phyloP scores from a whole-genome alignment of 1,140 invertebrate species.

The Dendroctonus ponderosae region DNA sequence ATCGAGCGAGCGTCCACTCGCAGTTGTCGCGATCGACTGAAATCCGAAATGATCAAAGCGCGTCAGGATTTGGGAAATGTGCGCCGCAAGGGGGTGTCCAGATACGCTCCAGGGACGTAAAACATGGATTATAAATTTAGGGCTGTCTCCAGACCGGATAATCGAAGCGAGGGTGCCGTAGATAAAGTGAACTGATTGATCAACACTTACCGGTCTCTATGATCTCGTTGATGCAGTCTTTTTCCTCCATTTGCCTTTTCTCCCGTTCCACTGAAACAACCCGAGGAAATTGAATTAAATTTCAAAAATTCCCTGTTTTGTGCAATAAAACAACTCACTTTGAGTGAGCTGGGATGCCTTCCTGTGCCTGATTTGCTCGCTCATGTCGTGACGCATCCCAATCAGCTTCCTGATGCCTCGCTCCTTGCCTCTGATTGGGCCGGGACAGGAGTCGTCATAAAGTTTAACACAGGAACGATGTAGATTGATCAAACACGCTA shows the following conservation, averaged over 20 bases:
- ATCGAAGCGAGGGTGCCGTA: too few relatives aligned
- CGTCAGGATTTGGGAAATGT: constrained; percentile 1
- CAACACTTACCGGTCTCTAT: constrained; percentile 45
- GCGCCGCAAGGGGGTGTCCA: constrained; percentile 3
- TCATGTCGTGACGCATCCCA: constrained; percentile 61
- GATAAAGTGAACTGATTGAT: background rate
- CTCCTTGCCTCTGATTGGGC: constrained; percentile 69
- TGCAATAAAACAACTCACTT: constrained; percentile 48
- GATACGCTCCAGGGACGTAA: background rate
- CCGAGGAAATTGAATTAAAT: background rate
- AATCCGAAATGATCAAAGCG: constrained; percentile 6
- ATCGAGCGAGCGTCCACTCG: background rate
- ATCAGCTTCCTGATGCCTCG: constrained; percentile 70
- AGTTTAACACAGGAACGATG: constrained; percentile 80
- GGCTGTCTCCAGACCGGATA: too few relatives aligned
- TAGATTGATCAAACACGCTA: constrained; percentile 86
- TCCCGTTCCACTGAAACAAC: constrained; percentile 46
- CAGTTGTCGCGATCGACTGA: constrained; percentile 8
- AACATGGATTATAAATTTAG: background rate
- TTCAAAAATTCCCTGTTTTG: background rate
- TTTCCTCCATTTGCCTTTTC: constrained; percentile 45
- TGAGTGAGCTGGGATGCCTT: constrained; percentile 53
- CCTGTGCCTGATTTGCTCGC: constrained; percentile 53
- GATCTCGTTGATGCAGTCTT: constrained; percentile 39
- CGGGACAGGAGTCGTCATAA: constrained; percentile 83